These are phyloP conservation scores for Chrysaora quinquecirrha DNA, from an alignment of 30 jellyfish, hydroid and myxozoan genomes.

Conservation along the genomic window DNA sequence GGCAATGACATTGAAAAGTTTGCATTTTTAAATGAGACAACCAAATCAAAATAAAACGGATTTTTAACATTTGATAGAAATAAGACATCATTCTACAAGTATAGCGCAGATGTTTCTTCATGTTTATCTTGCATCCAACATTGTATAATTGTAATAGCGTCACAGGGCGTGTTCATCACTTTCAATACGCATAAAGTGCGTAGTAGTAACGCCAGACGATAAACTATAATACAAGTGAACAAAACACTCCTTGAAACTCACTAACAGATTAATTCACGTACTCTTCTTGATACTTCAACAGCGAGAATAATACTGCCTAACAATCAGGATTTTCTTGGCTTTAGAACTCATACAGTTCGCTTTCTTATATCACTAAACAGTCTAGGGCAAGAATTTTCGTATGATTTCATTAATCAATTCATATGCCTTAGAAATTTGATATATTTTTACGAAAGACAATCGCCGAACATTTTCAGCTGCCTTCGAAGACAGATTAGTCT, in stretches of 20 bases:
- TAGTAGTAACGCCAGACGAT: neutral
- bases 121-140: too few species aligned
- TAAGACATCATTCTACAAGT: too few species aligned
- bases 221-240: neutral
- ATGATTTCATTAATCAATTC: neutral
- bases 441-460: too few species aligned
- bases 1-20: too few species aligned
- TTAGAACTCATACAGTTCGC: neutral
- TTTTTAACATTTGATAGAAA: too few species aligned
- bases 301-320: neutral
- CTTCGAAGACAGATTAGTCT: neutral
- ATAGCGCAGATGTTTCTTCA: too few species aligned
- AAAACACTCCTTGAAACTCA: neutral
- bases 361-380: neutral
- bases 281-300: too few species aligned
- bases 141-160: too few species aligned
- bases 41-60: too few species aligned
- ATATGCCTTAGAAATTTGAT: neutral
- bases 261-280: neutral
- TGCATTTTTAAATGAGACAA: too few species aligned
- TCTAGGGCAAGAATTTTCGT: neutral
- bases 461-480: neutral
- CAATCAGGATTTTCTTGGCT: neutral
- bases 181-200: neutral
- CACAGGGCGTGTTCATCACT: neutral